Conservation (phyloP, 1,140 invertebrate genomes). For the Centruroides vittatus region DNA sequence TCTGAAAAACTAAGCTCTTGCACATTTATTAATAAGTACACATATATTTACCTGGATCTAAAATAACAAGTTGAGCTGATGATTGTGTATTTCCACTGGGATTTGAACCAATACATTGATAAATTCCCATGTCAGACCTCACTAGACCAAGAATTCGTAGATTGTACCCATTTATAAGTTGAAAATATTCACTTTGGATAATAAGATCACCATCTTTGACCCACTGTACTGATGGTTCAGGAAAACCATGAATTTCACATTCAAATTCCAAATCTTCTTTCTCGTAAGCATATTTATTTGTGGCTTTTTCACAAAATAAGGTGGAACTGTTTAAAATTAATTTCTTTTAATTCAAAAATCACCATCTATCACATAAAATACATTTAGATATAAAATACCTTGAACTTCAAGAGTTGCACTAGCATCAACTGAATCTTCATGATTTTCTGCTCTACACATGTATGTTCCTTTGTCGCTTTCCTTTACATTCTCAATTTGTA, state of each 20-base stretch:
- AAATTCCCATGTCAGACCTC: slow-evolving; percentile 74
- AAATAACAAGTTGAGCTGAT: slow-evolving; percentile 60
- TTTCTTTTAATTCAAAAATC: too few species aligned
- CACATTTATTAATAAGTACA: too few species aligned
- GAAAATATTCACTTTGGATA: slow-evolving; percentile 74
- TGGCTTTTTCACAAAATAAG: slow-evolving; percentile 56
- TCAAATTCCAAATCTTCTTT: slow-evolving; percentile 73
- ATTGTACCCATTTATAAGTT: slow-evolving; percentile 49
- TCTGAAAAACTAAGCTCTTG: too few species aligned
- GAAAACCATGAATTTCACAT: slow-evolving; percentile 69
- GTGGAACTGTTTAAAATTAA: slow-evolving; percentile 38
- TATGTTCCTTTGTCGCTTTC: slow-evolving; percentile 78
- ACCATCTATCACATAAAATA: too few species aligned
- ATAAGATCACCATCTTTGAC: slow-evolving; percentile 64
- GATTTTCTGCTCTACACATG: slow-evolving; percentile 81
- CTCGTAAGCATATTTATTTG: slow-evolving; percentile 51
- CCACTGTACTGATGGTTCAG: slow-evolving; percentile 74
- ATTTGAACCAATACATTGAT: slow-evolving; percentile 83
- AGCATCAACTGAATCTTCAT: slow-evolving; percentile 73
- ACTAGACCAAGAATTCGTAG: slow-evolving; percentile 82
- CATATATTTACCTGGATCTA: slow-evolving; percentile 45
- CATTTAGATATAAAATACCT: slow-evolving; percentile 34
- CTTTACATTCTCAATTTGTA: slow-evolving; percentile 55
- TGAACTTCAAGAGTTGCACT: slow-evolving; percentile 65
- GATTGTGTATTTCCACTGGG: slow-evolving; percentile 70